Percentiles rank a stretch among this genome's conserved stretches.
These are phyloP conservation scores for Dicyrtomina minuta DNA, from an alignment of 2,888 invertebrate species.

Conservation along the genomic window DNA sequence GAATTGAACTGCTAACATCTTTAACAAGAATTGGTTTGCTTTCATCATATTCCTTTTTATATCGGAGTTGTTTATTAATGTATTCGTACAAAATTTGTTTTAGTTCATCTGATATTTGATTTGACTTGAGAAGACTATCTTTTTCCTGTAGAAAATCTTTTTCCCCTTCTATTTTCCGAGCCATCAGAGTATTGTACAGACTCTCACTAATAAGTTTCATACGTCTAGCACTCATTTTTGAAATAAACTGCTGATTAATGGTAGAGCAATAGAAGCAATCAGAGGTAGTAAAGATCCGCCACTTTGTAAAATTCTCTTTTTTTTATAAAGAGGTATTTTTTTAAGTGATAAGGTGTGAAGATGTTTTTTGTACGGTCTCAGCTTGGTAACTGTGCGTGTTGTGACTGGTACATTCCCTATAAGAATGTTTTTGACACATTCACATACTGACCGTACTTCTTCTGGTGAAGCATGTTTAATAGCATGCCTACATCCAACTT, in stretches of 20 bases:
- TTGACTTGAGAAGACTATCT: slow-evolving; percentile 5
- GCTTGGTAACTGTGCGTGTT: slow-evolving; percentile 8
- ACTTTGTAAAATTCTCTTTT: slow-evolving; percentile 13
- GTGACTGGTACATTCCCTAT: slow-evolving; percentile 13
- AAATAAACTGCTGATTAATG: neutral
- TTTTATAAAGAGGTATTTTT: neutral
- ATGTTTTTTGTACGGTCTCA: slow-evolving; percentile 16
- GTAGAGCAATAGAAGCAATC: slow-evolving; percentile 11
- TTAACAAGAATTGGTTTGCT: neutral
- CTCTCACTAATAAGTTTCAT: slow-evolving; percentile 24
- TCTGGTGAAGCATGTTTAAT: slow-evolving; percentile 1
- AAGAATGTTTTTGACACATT: slow-evolving; percentile 19
- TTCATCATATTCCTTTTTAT: neutral
- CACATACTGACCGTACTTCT: slow-evolving; percentile 10
- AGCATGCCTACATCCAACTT: neutral
- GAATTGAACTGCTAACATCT: too few species aligned
- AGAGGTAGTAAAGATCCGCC: slow-evolving; percentile 23
- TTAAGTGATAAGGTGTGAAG: neutral
- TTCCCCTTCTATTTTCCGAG: neutral
- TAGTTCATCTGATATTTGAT: too few species aligned
- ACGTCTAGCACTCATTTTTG: slow-evolving; percentile 16
- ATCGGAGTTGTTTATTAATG: neutral
- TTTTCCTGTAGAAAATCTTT: neutral
- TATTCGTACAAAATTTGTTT: slow-evolving; percentile 1
- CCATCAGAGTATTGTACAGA: neutral